Evolutionary conservation across 2,797 vertebrate species (phyloP).

Genomic region (Myotis pilosus): DNA sequence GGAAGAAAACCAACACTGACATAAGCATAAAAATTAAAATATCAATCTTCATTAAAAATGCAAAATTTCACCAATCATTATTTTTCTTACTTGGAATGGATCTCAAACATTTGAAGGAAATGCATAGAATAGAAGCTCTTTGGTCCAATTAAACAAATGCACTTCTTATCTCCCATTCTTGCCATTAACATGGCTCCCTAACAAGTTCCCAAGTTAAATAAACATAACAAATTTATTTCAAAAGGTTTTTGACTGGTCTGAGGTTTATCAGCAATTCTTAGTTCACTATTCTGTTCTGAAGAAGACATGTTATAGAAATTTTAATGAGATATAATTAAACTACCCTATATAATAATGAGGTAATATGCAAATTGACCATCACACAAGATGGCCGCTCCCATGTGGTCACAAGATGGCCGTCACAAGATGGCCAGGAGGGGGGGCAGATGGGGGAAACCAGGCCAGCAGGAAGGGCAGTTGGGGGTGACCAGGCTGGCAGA

Average conservation of each 20-base stretch:
- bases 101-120: neutral
- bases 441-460: too few species aligned
- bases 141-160: neutral
- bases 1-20: neutral
- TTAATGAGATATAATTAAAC: neutral
- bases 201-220: neutral
- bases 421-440: too few species aligned
- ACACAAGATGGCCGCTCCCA: too few species aligned
- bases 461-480: too few species aligned
- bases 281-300: neutral
- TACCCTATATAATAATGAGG: too few species aligned
- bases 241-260: neutral
- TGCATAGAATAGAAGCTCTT: neutral
- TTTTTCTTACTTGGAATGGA: neutral
- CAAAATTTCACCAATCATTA: neutral
- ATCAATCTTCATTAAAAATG: neutral
- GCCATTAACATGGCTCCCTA: neutral
- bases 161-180: neutral
- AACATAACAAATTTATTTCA: neutral
- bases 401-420: too few species aligned
- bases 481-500: too few species aligned
- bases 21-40: slow-evolving; percentile 5
- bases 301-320: neutral
- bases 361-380: too few species aligned
- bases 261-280: neutral